Base-by-base conservation (phyloP, 2,113 vertebrate species). In the Morphnarchus princeps region DNA sequence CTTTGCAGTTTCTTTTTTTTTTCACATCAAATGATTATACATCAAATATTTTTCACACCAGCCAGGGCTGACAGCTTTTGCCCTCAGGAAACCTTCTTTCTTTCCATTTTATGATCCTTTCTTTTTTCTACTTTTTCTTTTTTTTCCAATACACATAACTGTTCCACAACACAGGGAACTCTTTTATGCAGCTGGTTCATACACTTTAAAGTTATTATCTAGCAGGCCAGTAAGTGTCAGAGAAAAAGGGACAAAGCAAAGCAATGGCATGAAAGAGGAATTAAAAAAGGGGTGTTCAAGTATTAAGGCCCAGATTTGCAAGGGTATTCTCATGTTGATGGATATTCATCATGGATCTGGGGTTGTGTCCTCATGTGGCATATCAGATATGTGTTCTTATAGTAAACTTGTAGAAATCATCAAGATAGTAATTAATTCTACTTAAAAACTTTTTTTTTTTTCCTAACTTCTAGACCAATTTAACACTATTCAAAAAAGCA, bases 371-470 rank as follows among this genome's bases (percentile, higher is more conserved):
- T n/a, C 7, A 18, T 29, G 31, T 40, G 34, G 10, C 0, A 0
- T 1, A 36, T 31, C 49, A 24, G 13, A 6, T 43, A 43, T 6
- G 2, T 7, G 19, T 61, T 49, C 14, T 19, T 18, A 17, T 2
- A 25, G 21, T 17, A 59, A 40, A 74, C 32, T 17, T 16, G 5
- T 31, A 47, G 10, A 45, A 83, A n/a, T 26, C 3, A n/a, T 42
- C 40, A 28, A 38, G 7, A 34, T 9, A 59, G 6, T 3, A 47
- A 77, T 32, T 43, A 16, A 20, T 58, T 87, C 16, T 1, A 50
- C 9, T 34, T 50, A 2, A 59, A 59, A 57, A 3, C 3, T 2
- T 2, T 16, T n/a, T 32, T n/a, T 32, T 3, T 2, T 24, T 20
- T 12, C 1, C 13, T 58, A 36, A 15, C 2, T 42, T 92, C 55